Evolutionary conservation across 92 coral and sea anemone genomes (phyloP).

Genomic region (Palythoa caribaeorum): DNA sequence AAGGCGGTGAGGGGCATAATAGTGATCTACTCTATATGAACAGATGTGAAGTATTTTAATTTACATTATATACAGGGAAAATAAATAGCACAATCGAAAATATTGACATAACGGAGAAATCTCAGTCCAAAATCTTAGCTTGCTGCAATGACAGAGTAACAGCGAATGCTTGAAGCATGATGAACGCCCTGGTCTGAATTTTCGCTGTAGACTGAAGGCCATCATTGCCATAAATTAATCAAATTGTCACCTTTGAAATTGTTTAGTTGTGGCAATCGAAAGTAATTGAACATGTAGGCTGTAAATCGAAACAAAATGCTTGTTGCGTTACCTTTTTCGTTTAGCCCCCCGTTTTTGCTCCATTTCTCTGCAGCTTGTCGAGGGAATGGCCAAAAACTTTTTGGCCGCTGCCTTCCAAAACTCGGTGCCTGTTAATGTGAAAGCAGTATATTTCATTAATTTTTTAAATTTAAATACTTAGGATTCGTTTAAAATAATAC

Average conservation of each 20-base stretch:
- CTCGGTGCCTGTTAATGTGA: constrained; percentile 4
- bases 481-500: neutral
- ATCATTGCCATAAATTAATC: neutral
- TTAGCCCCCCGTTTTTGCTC: constrained; percentile 1
- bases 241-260: neutral
- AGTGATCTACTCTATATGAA: neutral
- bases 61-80: neutral
- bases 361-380: constrained; percentile 18
- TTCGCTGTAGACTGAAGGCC: neutral
- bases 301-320: neutral
- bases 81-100: neutral
- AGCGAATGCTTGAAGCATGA: neutral
- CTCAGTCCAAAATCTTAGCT: neutral
- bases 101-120: constrained; percentile 3
- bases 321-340: neutral
- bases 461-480: neutral
- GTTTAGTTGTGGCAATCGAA: neutral
- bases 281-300: neutral
- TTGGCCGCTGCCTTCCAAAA: constrained; percentile 6
- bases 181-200: neutral
- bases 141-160: neutral
- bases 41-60: neutral
- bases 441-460: neutral
- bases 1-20: neutral
- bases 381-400: constrained; percentile 6